Evolutionary conservation across 2,113 vertebrate species (phyloP), one percentile per base, ranked within the genome.

Genomic region (Pionites leucogaster): DNA sequence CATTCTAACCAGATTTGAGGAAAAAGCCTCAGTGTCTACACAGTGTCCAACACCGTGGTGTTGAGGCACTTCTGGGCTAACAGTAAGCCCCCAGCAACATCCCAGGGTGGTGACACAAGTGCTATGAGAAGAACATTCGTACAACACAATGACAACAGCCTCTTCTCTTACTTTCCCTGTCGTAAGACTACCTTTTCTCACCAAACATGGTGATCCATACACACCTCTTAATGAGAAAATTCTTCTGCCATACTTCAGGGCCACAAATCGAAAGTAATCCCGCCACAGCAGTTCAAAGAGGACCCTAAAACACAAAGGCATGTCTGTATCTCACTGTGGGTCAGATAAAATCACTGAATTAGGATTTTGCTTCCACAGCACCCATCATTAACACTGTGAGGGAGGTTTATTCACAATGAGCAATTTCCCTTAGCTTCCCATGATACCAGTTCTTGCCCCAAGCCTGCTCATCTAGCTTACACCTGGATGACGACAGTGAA

Each of bases 241-340:
- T 93, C 94, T 97, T 72, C 95, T 97, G 94, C 98, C 98, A 0
- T 98, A 98, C 93, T 99, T 99, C 65, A 98, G 87, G 57, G 90
- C 98, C 76, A 99, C 98, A 79, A 98, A 98, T 71, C 92, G 98
- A 79, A 99, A 98, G 89, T 98, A 99, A 96, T 99, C 98, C 62
- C 98, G 96, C 98, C 98, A 99, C 22, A 98, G 62, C 79, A 99
- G 98, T n/a, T 99, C 98, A 97, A 98, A 99, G 80, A 98, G 96
- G 28, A 99, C 98, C 98, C 98, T 98, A 90, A 35, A 94, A 97
- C 96, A 86, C 80, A 92, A 74, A 93, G 8, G 17, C 62, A 29
- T 0, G 7, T 13, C 68, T 46, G 23, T 9, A 67, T 42, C 65
- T 53, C 63, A 62, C 49, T 24, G 49, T 13, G n/a, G 24, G 29